A percentile compares a stretch with the other conserved stretches of the same genome.
phyloP scores from a whole-genome alignment of 2,888 invertebrate genomes.

The Dromius quadrimaculatus region DNA sequence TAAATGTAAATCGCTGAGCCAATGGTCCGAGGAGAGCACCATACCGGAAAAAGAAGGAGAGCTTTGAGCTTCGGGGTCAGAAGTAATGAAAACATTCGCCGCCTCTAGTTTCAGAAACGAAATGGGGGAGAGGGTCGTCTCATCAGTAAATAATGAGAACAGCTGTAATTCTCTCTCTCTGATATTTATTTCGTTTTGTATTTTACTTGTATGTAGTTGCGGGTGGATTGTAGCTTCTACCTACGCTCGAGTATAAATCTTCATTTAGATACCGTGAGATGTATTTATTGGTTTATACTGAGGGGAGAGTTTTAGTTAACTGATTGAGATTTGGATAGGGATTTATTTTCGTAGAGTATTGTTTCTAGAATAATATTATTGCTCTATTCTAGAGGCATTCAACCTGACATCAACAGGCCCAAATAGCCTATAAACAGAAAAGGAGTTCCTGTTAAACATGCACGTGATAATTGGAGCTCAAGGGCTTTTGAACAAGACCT shows the following conservation, averaged over 20 bases:
- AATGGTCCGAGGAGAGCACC: constrained; percentile 45
- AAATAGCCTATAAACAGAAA: not conserved
- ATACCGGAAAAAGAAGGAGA: constrained; percentile 43
- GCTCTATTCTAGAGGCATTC: no score
- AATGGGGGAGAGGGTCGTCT: not conserved
- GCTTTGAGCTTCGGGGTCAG: constrained; percentile 25
- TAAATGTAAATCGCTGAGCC: constrained; percentile 51
- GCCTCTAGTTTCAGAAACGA: not conserved
- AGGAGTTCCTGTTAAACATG: constrained; percentile 21
- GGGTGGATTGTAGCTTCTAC: constrained; percentile 12
- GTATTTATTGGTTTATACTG: constrained; percentile 22
- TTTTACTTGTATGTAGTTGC: constrained; percentile 18
- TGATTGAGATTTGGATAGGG: constrained; percentile 31
- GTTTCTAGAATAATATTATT: no score
- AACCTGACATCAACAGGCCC: constrained; percentile 12
- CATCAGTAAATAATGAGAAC: constrained; percentile 44
- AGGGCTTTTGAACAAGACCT: constrained; percentile 8
- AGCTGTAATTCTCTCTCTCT: constrained; percentile 39
- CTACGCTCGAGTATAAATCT: constrained; percentile 18
- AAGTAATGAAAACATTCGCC: constrained; percentile 50
- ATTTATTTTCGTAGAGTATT: constrained; percentile 26
- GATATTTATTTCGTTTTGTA: constrained; percentile 24
- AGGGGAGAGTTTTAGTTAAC: not conserved
- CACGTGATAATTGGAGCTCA: constrained; percentile 22
- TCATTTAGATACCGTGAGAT: constrained; percentile 28